A percentile compares a stretch with the other conserved stretches of the same genome.
These are phyloP conservation scores for Copidosoma aretas DNA, from an alignment of 2,888 invertebrate species.

Conservation along the genomic window DNA sequence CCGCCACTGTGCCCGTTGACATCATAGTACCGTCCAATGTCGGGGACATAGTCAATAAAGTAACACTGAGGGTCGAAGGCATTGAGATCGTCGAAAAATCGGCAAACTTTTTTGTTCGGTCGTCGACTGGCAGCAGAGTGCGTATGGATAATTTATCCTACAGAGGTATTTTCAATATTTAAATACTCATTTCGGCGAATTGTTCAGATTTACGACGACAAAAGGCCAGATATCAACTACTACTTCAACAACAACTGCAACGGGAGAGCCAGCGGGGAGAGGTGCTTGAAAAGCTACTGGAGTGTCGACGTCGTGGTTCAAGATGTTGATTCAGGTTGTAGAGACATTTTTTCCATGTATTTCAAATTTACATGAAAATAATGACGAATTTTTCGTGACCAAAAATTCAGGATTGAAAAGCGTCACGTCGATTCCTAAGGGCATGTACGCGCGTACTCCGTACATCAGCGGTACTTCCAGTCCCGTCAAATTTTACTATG, in stretches of 20 bases:
- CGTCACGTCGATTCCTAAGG: constrained; percentile 60
- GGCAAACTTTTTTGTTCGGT: constrained; percentile 49
- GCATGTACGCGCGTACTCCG: constrained; percentile 69
- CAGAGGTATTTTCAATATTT: too few relatives aligned
- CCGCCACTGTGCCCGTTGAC: constrained; percentile 46
- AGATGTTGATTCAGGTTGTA: constrained; percentile 63
- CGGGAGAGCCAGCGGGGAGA: constrained; percentile 64
- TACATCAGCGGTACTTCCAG: constrained; percentile 75
- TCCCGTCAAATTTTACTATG: constrained; percentile 71
- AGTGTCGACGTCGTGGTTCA: constrained; percentile 72
- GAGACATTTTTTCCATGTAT: neutral
- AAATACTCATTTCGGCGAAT: neutral
- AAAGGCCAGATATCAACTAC: constrained; percentile 69
- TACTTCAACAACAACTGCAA: constrained; percentile 72
- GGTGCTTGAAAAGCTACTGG: constrained; percentile 74
- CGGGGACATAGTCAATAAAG: constrained; percentile 43
- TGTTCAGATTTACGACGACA: constrained; percentile 61
- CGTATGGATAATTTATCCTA: constrained; percentile 27
- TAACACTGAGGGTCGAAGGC: constrained; percentile 50
- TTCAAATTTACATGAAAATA: too few relatives aligned
- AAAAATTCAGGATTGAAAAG: constrained; percentile 52
- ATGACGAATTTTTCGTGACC: constrained; percentile 7
- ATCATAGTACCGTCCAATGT: constrained; percentile 44
- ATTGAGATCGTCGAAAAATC: constrained; percentile 51
- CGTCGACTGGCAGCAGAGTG: constrained; percentile 40